A percentile compares a stretch with the other conserved stretches of the same genome.
Evolutionary conservation across 2,888 invertebrate genomes (phyloP).

Genomic region (Cephus pulcher): DNA sequence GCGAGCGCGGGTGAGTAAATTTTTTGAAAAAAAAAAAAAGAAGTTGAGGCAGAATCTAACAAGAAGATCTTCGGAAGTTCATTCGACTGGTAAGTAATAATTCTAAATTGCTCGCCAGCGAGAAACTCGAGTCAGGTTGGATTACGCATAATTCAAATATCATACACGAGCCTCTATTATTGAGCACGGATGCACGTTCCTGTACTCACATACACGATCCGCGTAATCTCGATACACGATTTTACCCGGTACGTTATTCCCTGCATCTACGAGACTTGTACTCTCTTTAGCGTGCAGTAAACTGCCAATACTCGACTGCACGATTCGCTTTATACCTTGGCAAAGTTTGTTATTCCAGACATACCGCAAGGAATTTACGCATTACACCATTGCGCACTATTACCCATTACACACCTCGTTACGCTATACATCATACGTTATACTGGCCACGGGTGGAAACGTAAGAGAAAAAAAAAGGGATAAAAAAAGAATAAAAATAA

Average conservation of each 20-base stretch:
- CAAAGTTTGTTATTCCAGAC: slow-evolving; percentile 44
- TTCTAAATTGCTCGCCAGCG: not conserved
- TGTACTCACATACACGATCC: not conserved
- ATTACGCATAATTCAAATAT: slow-evolving; percentile 4
- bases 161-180: not conserved
- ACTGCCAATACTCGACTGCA: not conserved
- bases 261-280: not conserved
- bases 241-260: not conserved
- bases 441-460: slow-evolving; percentile 23
- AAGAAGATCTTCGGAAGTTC: not conserved
- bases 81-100: not conserved
- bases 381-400: slow-evolving; percentile 55
- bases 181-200: not conserved
- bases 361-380: slow-evolving; percentile 45
- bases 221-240: slow-evolving; percentile 5
- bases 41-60: not conserved
- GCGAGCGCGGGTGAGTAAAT: not conserved
- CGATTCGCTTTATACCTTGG: slow-evolving; percentile 1
- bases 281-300: not conserved
- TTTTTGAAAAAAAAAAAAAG: too few species aligned
- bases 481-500: too few species aligned
- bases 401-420: slow-evolving; percentile 56
- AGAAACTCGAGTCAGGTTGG: not conserved
- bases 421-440: slow-evolving; percentile 45
- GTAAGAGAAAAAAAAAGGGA: not conserved